phyloP scores from a whole-genome alignment of 2,113 vertebrate species.

The Aplodontia rufa region DNA sequence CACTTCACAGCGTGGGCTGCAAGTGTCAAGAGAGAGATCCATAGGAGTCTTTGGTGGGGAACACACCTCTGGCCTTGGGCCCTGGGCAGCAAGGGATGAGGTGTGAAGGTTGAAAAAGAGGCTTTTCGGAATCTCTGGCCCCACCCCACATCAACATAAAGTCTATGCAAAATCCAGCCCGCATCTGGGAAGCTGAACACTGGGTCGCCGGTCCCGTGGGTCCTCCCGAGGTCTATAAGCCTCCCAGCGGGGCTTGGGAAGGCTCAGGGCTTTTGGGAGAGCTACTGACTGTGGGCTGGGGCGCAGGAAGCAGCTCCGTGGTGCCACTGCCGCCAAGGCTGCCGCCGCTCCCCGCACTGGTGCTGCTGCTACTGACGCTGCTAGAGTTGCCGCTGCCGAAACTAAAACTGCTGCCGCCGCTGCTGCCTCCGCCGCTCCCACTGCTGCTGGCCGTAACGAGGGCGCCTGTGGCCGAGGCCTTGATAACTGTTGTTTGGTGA shows the following conservation, averaged over 20 bases:
- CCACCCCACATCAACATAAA: background rate
- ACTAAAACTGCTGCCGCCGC: background rate
- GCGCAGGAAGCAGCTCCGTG: background rate
- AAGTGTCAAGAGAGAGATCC: background rate
- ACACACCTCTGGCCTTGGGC: too few species aligned
- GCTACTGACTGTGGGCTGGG: slow-evolving; percentile 46
- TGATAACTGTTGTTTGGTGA: slow-evolving; percentile 87
- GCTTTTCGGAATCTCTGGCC: background rate
- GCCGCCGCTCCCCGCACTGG: background rate
- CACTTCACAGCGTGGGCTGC: slow-evolving; percentile 76
- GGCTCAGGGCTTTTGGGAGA: slow-evolving; percentile 69
- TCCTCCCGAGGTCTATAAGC: slow-evolving; percentile 69
- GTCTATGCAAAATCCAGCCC: background rate
- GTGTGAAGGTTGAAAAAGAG: background rate
- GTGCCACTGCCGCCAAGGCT: background rate
- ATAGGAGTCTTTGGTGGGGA: fast-evolving
- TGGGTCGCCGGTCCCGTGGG: background rate
- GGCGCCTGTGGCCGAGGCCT: slow-evolving; percentile 76
- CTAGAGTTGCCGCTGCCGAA: background rate
- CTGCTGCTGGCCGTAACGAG: background rate
- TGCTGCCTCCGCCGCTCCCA: background rate
- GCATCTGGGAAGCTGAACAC: background rate
- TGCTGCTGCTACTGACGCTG: background rate
- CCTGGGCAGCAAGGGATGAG: background rate
- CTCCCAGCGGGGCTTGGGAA: slow-evolving; percentile 22